Base-by-base conservation (phyloP, 2,888 invertebrate genomes). In the Chymomyza procnemis region DNA sequence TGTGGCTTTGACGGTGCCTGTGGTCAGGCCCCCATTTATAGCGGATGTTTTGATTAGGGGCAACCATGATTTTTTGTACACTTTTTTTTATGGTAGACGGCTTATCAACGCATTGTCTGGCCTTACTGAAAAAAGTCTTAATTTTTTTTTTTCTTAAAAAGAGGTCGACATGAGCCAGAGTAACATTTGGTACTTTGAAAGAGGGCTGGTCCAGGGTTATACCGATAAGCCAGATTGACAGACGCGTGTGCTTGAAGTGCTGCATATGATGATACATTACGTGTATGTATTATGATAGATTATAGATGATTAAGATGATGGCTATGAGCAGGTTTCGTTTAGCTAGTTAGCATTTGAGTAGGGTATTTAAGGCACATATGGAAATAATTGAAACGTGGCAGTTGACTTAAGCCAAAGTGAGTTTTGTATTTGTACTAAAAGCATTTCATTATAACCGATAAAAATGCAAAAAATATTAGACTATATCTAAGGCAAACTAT, bases 1-100 rank as follows among this genome's bases (percentile, higher is more conserved):
- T 60, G 46, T 54, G 48, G 21, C 9, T 63, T 75, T 78, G 84
- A 18, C 18, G 9, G 30, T 56, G 48, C 18, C 14, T 63, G 75
- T 78, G 81, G 79, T 81, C 85, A 76, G 76, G 85, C 82, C 85
- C 71, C 78, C 69, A 52, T 73, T 76, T 84, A 73, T 69, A 62
- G 74, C 68, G 74, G 74, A 79, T 74, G 72, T 73, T 84, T 71
- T 79, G 82, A 78, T 70, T 74, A 60, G 16, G 14, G 56, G 5
- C 4, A 9, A 16, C 50, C 16, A 50, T 19, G 50, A 50, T 50
- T 50, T 50, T 50, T 50, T 41, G 2, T 41, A 12, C 12, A 50
- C 4, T 18, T 50, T 50, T 50, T 30, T 41, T 41, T 41, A 1
- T 14, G 9, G 9, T 41, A 41, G 4, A 16, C 21, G 2, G 64